Evolutionary conservation across 2,797 vertebrate species (phyloP), one percentile per base, ranked within the genome.

Genomic region (Syngnathus acus): DNA sequence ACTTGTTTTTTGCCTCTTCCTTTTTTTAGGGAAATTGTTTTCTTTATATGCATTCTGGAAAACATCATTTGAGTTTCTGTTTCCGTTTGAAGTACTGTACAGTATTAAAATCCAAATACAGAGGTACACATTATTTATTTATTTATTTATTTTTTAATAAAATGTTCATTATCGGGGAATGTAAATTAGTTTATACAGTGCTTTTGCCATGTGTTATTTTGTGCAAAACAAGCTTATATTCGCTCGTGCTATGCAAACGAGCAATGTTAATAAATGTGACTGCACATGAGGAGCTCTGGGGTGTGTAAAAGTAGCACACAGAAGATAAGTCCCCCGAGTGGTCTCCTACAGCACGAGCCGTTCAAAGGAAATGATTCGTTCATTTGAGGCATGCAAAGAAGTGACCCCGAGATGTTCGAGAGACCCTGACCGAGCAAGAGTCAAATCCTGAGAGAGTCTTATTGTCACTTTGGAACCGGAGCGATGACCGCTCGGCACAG

Each of bases 401-500:
- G 26, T 57, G 54, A 57, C 54, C 54, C 6, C 26, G 16, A 16
- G 26, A 57, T 32, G 26, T 16, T 8, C 5, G 7, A 16, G 32
- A 14, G 26, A 57, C 26, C 38, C 38, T 13, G 26, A 60, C 19
- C 19, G 26, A 42, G 54, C 51, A 32, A 38, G 11, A 66, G 64
- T 1, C 64, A 47, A 45, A 71, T 8, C 48, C 38, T 64, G 68
- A 57, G 32, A 14, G 13, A 57, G 72, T 68, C 81, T 72, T 67
- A 62, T 75, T 68, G 68, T 2, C 32, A 53, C 66, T 82, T 21
- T 21, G 40, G 48, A 21, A 45, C 40, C 43, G 60, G 40, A 26
- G 26, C 26, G 26, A 32, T 3, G 26, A 84, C 85, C 76, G 72
- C 76, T 84, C 82, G 39, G 39, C 84, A 72, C 68, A 79, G 71